Percentiles rank a stretch among this genome's conserved stretches.
phyloP scores from a whole-genome alignment of 23 tunicate species.

The Aplidium turbinatum region DNA sequence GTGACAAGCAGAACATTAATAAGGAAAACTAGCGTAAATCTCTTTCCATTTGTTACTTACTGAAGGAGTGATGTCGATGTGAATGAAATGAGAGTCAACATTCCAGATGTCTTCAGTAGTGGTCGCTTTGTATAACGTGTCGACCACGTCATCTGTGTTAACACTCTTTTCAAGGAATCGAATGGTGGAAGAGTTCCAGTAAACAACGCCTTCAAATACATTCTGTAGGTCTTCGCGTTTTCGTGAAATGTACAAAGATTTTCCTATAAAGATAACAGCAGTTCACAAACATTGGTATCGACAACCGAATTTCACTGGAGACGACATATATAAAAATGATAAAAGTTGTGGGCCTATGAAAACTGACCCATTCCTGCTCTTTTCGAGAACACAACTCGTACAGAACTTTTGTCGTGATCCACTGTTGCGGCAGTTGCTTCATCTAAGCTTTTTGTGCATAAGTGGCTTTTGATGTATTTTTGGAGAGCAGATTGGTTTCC shows the following conservation, averaged over 20 bases:
- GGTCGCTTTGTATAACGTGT: slow-evolving; percentile 2
- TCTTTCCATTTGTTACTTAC: slow-evolving; percentile 26
- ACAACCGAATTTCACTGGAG: too few relatives aligned
- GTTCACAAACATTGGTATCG: too few relatives aligned
- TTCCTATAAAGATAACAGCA: slow-evolving; percentile 46
- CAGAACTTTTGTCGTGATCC: slow-evolving; percentile 25
- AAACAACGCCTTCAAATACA: slow-evolving; percentile 1
- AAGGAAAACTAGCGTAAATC: too few relatives aligned
- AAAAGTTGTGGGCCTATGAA: too few relatives aligned
- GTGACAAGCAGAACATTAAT: too few relatives aligned
- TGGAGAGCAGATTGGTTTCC: too few relatives aligned
- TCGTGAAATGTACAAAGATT: slow-evolving; percentile 47
- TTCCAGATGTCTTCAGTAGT: background rate
- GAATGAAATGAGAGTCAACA: slow-evolving; percentile 26
- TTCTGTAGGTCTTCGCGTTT: slow-evolving; percentile 29
- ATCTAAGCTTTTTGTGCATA: background rate
- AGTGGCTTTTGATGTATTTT: too few relatives aligned
- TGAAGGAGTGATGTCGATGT: slow-evolving; percentile 58
- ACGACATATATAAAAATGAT: too few relatives aligned
- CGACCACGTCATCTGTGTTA: slow-evolving; percentile 40
- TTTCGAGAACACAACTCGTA: slow-evolving; percentile 53
- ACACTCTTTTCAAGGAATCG: slow-evolving; percentile 56
- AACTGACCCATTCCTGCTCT: slow-evolving; percentile 61
- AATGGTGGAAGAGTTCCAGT: slow-evolving; percentile 23
- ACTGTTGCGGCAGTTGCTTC: slow-evolving; percentile 15